Evolutionary conservation across 1,140 invertebrate species (phyloP), one percentile per base, ranked within the genome.

Genomic region (Vollenhovia emeryi): DNA sequence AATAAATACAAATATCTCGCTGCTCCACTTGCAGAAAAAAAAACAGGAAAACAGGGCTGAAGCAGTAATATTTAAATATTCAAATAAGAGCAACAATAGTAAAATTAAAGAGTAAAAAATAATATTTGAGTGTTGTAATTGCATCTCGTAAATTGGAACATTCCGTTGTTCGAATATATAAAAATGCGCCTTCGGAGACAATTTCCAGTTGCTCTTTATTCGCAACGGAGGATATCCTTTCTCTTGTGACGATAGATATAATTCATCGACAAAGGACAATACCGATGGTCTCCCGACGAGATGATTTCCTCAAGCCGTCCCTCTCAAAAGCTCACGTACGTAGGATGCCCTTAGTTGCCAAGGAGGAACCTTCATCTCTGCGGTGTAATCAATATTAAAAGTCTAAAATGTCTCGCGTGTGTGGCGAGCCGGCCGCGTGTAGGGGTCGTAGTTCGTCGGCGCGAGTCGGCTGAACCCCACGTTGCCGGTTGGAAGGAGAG

Each of bases 351-450:
- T 52, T 73, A 66, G 86, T 87, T 68, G 50, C 40, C 55, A 62
- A 66, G 76, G 36, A 66, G 57, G 60, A 57, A 50, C 71, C 78
- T 86, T 89, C 87, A 89, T 89, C 88, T 86, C 59, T 59, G 30
- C 57, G 84, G 27, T 60, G 74, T 92, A 93, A 94, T 94, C 94
- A 93, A 95, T 95, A 94, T 92, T 91, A 94, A 95, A 94, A 94
- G 92, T 94, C 92, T 93, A 93, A 94, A 94, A 92, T 90, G 93
- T 92, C 87, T 93, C 89, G 93, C 90, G 93, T 92, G 92, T 94
- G 93, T 93, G 93, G 87, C 87, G 75, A 85, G 78, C 50, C 71
- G 89, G 86, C 86, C 89, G 88, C 76, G 90, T 84, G 84, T 85
- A 89, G 62, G 84, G 85, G 87, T 89, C 87, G 87, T 89, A 89